Base-by-base conservation (phyloP, 2,797 vertebrate genomes). In the Masticophis lateralis region DNA sequence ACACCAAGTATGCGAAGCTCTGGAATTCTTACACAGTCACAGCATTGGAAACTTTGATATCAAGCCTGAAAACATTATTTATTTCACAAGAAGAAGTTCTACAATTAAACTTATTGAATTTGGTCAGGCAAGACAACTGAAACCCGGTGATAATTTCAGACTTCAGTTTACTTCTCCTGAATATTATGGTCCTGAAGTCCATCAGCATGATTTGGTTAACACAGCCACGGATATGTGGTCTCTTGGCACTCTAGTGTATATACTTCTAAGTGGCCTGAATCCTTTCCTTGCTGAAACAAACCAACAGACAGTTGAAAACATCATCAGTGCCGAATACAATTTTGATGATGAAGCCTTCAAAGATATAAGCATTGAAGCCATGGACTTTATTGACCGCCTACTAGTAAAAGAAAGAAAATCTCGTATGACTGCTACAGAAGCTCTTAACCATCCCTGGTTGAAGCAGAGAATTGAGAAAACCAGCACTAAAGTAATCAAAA, bases 221-320 rank as follows among this genome's bases (percentile, higher is more conserved):
- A 97, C 98, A 92, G 98, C 99, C 91, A 99, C 99, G 5, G 99
- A 99, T 94, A 99, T 99, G 99, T 99, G 99, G 99, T 98, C 99
- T 20, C 98, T 99, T 86, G 99, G 99, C 95, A 98, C 98, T 6
- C 97, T 99, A 86, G 97, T 98, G 0, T 99, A 99, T 16, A 98
- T 99, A 93, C 98, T 99, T 25, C 97, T 99, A 88, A 99, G 99
- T 96, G 99, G 99, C 93, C 98, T 99, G 91, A 99, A 99, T 97
- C 99, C 99, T 95, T 99, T 99, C 97, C 97, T 98, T 92, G 99
- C 99, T 92, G 99, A 99, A 98, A 99, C 99, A 95, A 99, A 99
- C 96, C 99, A 99, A 96, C 99, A 99, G 97, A 98, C 98, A 95
- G 99, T 99, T 96, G 99, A 99, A 97, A 99, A 99, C 96, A 99